phyloP scores from a whole-genome alignment of 2,797 vertebrate genomes.

The Lepilemur ruficaudatus region DNA sequence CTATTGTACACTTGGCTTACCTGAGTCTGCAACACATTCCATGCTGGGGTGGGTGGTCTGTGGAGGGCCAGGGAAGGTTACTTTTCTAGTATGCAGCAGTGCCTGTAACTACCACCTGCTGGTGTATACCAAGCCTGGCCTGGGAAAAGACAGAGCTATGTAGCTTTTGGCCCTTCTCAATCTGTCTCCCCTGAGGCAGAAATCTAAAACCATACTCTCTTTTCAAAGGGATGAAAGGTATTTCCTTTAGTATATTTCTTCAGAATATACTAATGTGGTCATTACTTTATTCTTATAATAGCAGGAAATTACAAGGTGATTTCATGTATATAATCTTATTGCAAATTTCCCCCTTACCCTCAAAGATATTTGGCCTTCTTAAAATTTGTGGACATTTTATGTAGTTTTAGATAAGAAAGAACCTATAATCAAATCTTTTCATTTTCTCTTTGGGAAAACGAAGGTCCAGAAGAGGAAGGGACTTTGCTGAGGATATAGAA shows the following conservation, averaged over 20 bases:
- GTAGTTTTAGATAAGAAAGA: conserved; percentile 25
- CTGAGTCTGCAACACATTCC: background rate
- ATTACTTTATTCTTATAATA: background rate
- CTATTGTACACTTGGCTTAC: background rate
- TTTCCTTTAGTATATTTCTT: background rate
- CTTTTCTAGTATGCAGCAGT: background rate
- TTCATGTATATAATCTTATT: background rate
- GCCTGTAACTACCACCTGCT: background rate
- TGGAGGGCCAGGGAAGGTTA: background rate
- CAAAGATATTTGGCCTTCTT: background rate
- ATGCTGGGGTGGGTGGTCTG: background rate
- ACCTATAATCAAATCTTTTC: background rate
- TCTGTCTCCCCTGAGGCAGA: background rate
- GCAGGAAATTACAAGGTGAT: background rate
- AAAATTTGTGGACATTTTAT: conserved; percentile 13
- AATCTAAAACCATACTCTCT: background rate
- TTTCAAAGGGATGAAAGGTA: background rate
- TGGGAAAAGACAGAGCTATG: background rate
- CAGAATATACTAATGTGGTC: background rate
- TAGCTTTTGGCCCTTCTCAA: background rate
- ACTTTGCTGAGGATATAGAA: background rate
- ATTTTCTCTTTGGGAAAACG: conserved; percentile 10
- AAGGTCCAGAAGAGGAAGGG: conserved; percentile 7
- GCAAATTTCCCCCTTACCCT: background rate
- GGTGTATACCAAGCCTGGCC: background rate